Conservation (phyloP, 2,797 vertebrate species). For the Urocyon cinereoargenteus region DNA sequence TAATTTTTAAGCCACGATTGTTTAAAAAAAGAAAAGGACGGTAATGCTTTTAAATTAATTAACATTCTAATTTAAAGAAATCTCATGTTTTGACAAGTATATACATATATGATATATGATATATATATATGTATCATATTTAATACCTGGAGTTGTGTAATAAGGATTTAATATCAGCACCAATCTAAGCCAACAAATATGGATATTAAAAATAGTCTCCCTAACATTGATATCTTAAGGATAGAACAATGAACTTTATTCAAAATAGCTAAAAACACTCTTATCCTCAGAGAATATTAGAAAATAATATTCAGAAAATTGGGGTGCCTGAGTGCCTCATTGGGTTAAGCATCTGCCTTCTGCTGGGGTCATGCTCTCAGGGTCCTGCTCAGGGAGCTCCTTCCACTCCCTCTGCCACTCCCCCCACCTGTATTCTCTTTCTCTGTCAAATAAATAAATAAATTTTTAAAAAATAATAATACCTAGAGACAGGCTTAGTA, state of each 20-base stretch:
- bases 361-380: background rate
- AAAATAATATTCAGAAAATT: conserved; percentile 34
- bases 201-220: background rate
- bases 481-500: background rate
- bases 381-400: background rate
- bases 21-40: background rate
- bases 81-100: background rate
- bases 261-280: background rate
- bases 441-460: background rate
- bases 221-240: background rate
- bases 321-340: background rate
- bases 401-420: background rate
- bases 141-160: background rate
- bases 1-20: background rate
- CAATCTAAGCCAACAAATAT: background rate
- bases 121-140: background rate
- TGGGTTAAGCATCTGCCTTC: background rate
- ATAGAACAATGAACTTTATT: background rate
- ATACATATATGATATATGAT: background rate
- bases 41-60: background rate
- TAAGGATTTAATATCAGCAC: background rate
- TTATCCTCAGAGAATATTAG: background rate
- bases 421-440: background rate
- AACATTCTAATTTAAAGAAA: background rate
- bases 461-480: background rate